Base-by-base conservation (phyloP, 1,140 invertebrate genomes). In the Solen grandis region DNA sequence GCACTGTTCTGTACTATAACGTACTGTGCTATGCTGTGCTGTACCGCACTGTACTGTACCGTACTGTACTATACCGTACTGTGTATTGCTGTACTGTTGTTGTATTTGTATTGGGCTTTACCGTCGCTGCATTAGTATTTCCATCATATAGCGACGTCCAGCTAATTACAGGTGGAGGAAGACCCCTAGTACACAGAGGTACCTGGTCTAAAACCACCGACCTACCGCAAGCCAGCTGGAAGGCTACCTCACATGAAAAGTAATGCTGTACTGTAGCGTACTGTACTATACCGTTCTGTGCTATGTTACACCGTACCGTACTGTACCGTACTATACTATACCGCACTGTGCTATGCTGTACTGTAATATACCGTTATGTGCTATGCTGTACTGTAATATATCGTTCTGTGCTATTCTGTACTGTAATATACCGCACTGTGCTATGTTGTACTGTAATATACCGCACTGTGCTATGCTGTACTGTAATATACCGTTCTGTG, bases 201-300 rank as follows among this genome's bases (percentile, higher is more conserved):
- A n/a, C n/a, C n/a, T n/a, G n/a, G n/a, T n/a, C n/a, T n/a, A n/a
- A n/a, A n/a, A n/a, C n/a, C n/a, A n/a, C n/a, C n/a, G n/a, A n/a
- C n/a, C n/a, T n/a, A 46, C 41, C 19, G 41, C 41, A 46, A n/a
- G n/a, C n/a, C 41, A 10, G 41, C 19, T 46, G 8, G 8, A 19
- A 10, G 41, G 8, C 19, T 8, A 8, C 19, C 41, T 46, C 8
- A 10, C 8, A 10, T 46, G 62, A 76, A 16, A 50, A 27, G 65
- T 57, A 29, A 46, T 73, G 76, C 57, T 75, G 78, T 81, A 2
- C n/a, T n/a, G n/a, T n/a, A n/a, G n/a, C n/a, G n/a, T n/a, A n/a
- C n/a, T n/a, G n/a, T n/a, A n/a, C n/a, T n/a, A 46, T 81, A 22
- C 66, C 27, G 62, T 52, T 13, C 62, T 72, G 75, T 72, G 35